Conservation (phyloP, 1,140 invertebrate species). For the Grapholita molesta region DNA sequence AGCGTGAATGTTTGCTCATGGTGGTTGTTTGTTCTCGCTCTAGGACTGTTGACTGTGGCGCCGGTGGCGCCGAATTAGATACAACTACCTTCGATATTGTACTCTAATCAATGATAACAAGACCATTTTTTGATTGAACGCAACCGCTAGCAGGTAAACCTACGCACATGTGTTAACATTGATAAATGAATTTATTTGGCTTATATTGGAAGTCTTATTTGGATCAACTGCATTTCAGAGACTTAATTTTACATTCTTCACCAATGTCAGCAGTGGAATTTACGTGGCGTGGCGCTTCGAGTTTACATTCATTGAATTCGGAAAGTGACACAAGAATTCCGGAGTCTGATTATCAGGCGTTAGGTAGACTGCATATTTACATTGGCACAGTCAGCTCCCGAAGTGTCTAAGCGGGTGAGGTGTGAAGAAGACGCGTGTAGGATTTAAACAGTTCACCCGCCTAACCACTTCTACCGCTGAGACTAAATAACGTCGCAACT, state of each 20-base stretch:
- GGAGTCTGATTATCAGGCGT: no score
- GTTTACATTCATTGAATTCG: no score
- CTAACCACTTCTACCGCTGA: no score
- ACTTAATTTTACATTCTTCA: background rate
- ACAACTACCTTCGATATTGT: constrained; percentile 26
- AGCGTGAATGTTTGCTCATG: constrained; percentile 46
- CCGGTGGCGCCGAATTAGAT: constrained; percentile 27
- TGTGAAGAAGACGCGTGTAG: no score
- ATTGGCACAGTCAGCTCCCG: no score
- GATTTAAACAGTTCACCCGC: no score
- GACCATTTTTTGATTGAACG: constrained; percentile 27
- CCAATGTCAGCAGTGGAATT: no score
- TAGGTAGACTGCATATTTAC: no score
- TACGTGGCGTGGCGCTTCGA: no score
- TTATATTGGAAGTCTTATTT: background rate
- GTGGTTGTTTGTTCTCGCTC: constrained; percentile 52
- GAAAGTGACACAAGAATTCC: no score
- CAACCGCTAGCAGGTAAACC: constrained; percentile 19
- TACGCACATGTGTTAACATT: constrained; percentile 26
- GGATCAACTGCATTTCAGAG: background rate
- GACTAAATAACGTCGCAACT: no score
- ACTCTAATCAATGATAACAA: constrained; percentile 29
- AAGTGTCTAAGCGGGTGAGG: no score
- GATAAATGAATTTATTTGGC: constrained; percentile 21
- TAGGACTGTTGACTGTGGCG: constrained; percentile 41